Evolutionary conservation across 1,140 invertebrate genomes (phyloP).

Genomic region (Forficula auricularia): DNA sequence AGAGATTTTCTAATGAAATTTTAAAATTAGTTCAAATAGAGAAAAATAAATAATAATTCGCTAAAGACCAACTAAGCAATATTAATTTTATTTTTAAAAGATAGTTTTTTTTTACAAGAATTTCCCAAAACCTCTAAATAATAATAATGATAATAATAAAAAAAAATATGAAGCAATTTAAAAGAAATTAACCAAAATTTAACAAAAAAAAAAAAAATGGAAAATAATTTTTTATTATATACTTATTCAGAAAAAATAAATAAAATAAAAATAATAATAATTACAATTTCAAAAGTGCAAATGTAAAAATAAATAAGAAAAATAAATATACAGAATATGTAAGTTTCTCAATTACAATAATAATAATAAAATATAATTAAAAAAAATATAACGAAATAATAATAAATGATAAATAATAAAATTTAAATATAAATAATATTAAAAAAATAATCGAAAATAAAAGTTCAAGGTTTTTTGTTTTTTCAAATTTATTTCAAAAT

Average conservation of each 20-base stretch:
- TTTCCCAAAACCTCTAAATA: slow-evolving; percentile 17
- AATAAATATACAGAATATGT: slow-evolving; percentile 4
- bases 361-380: not conserved
- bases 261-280: slow-evolving; percentile 10
- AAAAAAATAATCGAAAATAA: slow-evolving; percentile 15
- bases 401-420: slow-evolving; percentile 3
- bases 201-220: slow-evolving; percentile 5
- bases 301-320: slow-evolving; percentile 1
- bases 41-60: no score
- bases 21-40: no score
- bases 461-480: no score
- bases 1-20: no score
- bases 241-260: slow-evolving; percentile 16
- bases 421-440: slow-evolving; percentile 9
- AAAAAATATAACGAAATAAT: no score
- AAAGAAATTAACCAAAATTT: not conserved
- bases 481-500: no score
- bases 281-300: not conserved
- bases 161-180: slow-evolving; percentile 6
- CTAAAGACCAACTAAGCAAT: no score
- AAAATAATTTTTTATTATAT: slow-evolving; percentile 16
- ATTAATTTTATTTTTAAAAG: no score
- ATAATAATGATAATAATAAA: slow-evolving; percentile 11
- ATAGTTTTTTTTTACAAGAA: no score
- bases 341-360: slow-evolving; percentile 3